These are phyloP conservation scores for Drosophila chauvacae DNA, from an alignment of 1,140 invertebrate genomes.

Conservation along the genomic window DNA sequence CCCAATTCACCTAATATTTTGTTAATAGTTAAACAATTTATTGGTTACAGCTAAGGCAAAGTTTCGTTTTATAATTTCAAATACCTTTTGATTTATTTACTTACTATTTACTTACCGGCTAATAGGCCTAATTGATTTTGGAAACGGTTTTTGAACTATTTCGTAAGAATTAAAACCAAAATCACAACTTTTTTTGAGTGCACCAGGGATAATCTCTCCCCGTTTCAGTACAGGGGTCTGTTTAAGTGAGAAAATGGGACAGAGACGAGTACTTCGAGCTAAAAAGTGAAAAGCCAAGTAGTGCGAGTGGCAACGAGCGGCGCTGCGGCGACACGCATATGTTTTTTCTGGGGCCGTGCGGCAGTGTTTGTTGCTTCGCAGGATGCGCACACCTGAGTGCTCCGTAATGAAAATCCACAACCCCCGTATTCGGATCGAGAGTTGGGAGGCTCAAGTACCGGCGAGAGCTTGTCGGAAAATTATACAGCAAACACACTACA, in stretches of 20 bases:
- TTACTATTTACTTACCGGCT: neutral
- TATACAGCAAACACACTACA: slow-evolving; percentile 42
- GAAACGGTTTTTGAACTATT: neutral
- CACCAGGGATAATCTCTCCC: slow-evolving; percentile 26
- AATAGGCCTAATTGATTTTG: neutral
- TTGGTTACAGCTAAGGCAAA: neutral
- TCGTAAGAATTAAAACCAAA: too few species aligned
- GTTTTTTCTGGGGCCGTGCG: slow-evolving; percentile 68
- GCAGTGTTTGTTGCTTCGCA: slow-evolving; percentile 66
- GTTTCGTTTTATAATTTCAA: neutral
- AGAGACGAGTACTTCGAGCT: slow-evolving; percentile 76
- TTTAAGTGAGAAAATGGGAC: slow-evolving; percentile 57
- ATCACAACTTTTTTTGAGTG: neutral
- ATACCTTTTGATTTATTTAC: neutral
- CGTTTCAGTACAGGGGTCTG: slow-evolving; percentile 34
- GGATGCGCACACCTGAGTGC: slow-evolving; percentile 75
- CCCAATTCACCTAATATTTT: too few species aligned
- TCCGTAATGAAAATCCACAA: slow-evolving; percentile 65
- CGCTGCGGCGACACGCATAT: slow-evolving; percentile 78
- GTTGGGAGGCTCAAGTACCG: slow-evolving; percentile 38
- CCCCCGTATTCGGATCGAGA: slow-evolving; percentile 39
- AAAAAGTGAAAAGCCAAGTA: slow-evolving; percentile 84
- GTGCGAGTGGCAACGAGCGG: slow-evolving; percentile 79
- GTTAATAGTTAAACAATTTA: neutral
- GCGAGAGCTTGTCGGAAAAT: slow-evolving; percentile 45